Evolutionary conservation across 2,888 invertebrate species (phyloP), one percentile per base, ranked within the genome.

Genomic region (Oligia strigilis): DNA sequence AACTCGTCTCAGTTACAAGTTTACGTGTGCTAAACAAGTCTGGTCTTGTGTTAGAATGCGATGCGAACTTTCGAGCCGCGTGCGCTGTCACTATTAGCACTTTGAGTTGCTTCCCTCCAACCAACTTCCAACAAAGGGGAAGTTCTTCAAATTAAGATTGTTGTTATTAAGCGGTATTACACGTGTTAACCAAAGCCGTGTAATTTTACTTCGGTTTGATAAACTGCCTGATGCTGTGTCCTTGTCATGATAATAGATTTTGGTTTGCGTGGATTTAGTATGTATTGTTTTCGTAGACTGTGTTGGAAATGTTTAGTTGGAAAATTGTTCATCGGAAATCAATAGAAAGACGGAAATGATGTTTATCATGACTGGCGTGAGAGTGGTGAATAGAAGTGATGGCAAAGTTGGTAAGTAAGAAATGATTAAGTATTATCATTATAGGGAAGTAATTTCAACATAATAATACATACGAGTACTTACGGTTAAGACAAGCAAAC

Each of bases 1-100:
- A 78, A 78, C 82, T 87, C 88, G 87, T 89, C 90, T 91, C 90
- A 90, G 89, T 92, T 90, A 92, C 90, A 91, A 92, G 91, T 92
- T 92, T 89, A 88, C 88, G 88, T 87, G 86, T 87, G 90, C 87
- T 90, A 90, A 91, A 91, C 87, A 90, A 91, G 89, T 89, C 87
- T 83, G 76, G 75, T 80, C 76, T 81, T 79, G 81, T 87, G 87
- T 91, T 88, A 88, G 86, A 90, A 90, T 88, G 85, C 80, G 85
- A 82, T 76, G 88, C 72, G 75, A 92, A 93, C 87, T 92, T 93
- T 85, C 46, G 69, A 83, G 79, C 85, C 78, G 80, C 87, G 85
- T 88, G 81, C 82, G 78, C 78, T 79, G 83, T 84, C 84, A 87
- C 89, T 87, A 87, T 87, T 85, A 88, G 71, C 82, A 75, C 77